Conservation (phyloP, 2,888 invertebrate genomes). For the Eueremaeus valkanovi region DNA sequence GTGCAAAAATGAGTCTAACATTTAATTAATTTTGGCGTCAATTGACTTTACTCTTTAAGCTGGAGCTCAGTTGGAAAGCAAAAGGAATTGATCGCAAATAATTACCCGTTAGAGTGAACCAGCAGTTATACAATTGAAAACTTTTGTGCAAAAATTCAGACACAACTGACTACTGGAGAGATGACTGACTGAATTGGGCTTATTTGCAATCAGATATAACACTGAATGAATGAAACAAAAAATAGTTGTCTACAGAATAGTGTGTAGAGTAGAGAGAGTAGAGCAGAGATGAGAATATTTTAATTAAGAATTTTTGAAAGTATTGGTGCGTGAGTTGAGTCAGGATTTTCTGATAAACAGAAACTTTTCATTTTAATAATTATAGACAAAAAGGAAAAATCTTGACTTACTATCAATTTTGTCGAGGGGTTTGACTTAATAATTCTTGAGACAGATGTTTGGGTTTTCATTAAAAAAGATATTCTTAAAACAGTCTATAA, state of each 20-base stretch:
- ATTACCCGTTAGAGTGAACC: slow-evolving; percentile 1
- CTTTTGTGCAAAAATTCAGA: background rate
- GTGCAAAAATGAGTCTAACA: slow-evolving; percentile 11
- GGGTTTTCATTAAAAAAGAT: background rate
- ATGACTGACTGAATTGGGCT: background rate
- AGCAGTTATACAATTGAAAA: background rate
- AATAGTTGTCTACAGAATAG: too few relatives aligned
- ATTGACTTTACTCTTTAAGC: slow-evolving; percentile 29
- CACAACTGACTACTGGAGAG: background rate
- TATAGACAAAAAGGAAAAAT: slow-evolving; percentile 7
- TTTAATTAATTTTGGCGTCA: slow-evolving; percentile 31
- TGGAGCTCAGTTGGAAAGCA: background rate
- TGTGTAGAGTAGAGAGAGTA: too few relatives aligned
- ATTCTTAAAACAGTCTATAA: background rate
- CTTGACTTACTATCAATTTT: slow-evolving; percentile 9
- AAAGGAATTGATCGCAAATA: slow-evolving; percentile 19
- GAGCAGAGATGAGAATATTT: background rate
- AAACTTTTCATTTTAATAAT: slow-evolving; percentile 9
- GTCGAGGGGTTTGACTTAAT: slow-evolving; percentile 3
- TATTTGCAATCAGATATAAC: background rate
- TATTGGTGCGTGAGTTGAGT: background rate
- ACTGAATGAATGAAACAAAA: background rate
- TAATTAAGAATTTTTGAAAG: slow-evolving; percentile 22
- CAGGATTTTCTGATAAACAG: background rate
- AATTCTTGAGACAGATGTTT: slow-evolving; percentile 25